A percentile compares a stretch with the other conserved stretches of the same genome.
These are phyloP conservation scores for Rhopilema esculentum DNA, from an alignment of 30 jellyfish, hydroid and myxozoan genomes.

Conservation along the genomic window DNA sequence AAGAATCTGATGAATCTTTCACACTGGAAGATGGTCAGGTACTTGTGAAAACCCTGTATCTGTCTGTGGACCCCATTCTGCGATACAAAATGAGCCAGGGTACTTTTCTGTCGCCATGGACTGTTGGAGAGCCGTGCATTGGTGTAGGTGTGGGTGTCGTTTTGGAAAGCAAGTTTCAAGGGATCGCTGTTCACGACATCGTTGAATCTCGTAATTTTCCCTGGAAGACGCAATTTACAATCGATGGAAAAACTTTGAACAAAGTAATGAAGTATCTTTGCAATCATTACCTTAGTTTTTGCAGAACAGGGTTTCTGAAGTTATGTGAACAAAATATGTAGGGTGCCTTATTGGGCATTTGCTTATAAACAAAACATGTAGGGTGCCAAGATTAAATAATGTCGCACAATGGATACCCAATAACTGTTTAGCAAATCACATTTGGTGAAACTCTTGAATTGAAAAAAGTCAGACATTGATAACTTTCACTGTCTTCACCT, in stretches of 20 bases:
- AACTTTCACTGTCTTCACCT: too few species aligned
- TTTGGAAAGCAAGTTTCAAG: conserved; percentile 21
- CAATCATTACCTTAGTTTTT: too few species aligned
- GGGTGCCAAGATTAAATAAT: too few species aligned
- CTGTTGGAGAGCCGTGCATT: conserved; percentile 19
- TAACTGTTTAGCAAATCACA: too few species aligned
- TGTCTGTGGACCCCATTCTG: conserved; percentile 18
- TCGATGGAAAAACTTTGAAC: conserved; percentile 18
- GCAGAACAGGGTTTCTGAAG: too few species aligned
- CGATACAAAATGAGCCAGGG: conserved; percentile 13
- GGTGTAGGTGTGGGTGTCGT: conserved; percentile 38
- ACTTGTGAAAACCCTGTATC: conserved; percentile 10
- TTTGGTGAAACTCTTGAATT: too few species aligned
- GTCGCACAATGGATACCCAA: too few species aligned
- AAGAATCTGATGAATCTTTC: conserved; percentile 8
- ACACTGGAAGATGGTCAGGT: conserved; percentile 35
- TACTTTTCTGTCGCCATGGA: conserved; percentile 24
- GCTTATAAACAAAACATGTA: too few species aligned
- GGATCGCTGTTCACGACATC: conserved; percentile 6
- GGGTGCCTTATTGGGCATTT: too few species aligned
- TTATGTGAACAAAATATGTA: too few species aligned
- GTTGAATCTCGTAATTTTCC: conserved; percentile 24
- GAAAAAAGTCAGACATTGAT: too few species aligned
- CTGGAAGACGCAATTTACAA: conserved; percentile 14
- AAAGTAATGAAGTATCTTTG: background rate